A percentile compares a stretch with the other conserved stretches of the same genome.
phyloP scores from a whole-genome alignment of 1,140 invertebrate genomes.

The Mactra quadrangularis region DNA sequence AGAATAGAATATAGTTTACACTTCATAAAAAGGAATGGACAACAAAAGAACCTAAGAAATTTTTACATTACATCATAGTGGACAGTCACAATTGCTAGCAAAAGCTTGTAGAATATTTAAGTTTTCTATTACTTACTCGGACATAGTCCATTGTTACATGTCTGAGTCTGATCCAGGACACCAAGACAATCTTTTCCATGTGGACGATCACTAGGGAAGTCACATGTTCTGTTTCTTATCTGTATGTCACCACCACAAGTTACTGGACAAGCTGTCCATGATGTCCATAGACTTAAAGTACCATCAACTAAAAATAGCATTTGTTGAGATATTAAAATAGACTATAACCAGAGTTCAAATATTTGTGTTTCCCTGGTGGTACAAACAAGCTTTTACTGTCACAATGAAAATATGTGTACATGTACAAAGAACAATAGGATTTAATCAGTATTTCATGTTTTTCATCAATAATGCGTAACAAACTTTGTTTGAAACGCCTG shows the following conservation, averaged over 20 bases:
- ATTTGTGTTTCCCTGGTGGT: background rate
- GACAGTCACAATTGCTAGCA: background rate
- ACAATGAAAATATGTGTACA: too few species aligned
- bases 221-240: conserved; percentile 85
- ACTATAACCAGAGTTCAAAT: background rate
- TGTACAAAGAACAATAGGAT: too few species aligned
- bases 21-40: background rate
- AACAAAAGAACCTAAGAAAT: background rate
- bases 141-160: conserved; percentile 61
- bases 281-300: conserved; percentile 84
- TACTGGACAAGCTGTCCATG: conserved; percentile 94
- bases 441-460: too few species aligned
- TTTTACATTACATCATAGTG: background rate
- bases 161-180: conserved; percentile 34
- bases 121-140: conserved; percentile 38
- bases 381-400: too few species aligned
- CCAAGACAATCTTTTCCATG: conserved; percentile 62
- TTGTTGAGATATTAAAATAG: background rate
- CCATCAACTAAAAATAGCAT: conserved; percentile 72
- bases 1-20: background rate
- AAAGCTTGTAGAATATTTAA: background rate
- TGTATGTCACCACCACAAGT: conserved; percentile 94
- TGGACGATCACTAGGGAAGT: conserved; percentile 48
- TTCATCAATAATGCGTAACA: too few species aligned
- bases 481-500: too few species aligned